Conservation (phyloP, 2,113 vertebrate species). For the Semicossyphus pulcher region DNA sequence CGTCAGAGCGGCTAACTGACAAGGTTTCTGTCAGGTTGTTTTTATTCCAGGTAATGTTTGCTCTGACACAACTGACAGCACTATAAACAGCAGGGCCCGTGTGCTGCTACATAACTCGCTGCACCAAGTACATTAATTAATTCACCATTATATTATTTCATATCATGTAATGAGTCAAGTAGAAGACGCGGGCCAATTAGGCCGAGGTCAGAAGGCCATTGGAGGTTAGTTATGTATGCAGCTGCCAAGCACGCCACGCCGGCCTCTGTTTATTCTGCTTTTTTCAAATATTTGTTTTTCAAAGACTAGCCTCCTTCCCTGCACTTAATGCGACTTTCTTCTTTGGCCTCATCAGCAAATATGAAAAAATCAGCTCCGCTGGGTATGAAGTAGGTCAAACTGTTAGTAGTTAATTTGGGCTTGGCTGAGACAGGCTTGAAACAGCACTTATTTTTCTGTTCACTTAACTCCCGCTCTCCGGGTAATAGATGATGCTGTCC, state of each 20-base stretch:
- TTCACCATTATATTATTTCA: neutral
- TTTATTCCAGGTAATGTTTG: constrained; percentile 54
- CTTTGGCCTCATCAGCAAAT: constrained; percentile 80
- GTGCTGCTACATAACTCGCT: constrained; percentile 6
- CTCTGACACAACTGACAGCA: constrained; percentile 14
- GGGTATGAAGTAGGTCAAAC: constrained; percentile 78
- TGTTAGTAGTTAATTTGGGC: constrained; percentile 71
- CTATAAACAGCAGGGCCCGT: constrained; percentile 21
- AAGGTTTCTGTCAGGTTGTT: constrained; percentile 41
- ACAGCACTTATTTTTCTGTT: constrained; percentile 70
- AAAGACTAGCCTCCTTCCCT: constrained; percentile 59
- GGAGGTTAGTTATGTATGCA: constrained; percentile 26
- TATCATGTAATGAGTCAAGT: neutral
- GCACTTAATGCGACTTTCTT: constrained; percentile 67
- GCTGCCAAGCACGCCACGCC: constrained; percentile 8
- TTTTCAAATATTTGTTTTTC: constrained; percentile 72
- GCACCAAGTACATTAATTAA: constrained; percentile 6
- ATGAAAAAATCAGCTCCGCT: constrained; percentile 64
- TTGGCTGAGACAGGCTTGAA: constrained; percentile 54
- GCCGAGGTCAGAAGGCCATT: constrained; percentile 51
- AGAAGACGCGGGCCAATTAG: constrained; percentile 10
- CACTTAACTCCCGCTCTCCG: constrained; percentile 55
- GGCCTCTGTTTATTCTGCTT: constrained; percentile 56
- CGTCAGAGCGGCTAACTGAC: constrained; percentile 43
- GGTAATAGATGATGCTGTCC: constrained; percentile 64